Base-by-base conservation (phyloP, 1,140 invertebrate species). In the Lordiphosa collinella region DNA sequence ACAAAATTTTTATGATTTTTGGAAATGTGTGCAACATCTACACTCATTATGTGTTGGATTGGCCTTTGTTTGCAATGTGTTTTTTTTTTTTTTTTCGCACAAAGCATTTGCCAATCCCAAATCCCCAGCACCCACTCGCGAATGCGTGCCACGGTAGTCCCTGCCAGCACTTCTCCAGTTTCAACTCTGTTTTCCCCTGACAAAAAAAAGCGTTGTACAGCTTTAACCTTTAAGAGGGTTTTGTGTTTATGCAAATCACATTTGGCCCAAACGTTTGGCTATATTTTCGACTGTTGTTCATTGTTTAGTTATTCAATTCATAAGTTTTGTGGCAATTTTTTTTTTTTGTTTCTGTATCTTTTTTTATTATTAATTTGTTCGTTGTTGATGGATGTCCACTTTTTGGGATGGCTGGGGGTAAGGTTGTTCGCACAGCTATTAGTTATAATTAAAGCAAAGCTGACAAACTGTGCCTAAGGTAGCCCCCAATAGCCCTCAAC, bases 401-500 rank as follows among this genome's bases (percentile, higher is more conserved):
- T 13, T 43, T 31, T 6, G 11, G 4, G 13, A 38, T 44, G 18
- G 3, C 37, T 44, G 25, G 22, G 29, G 29, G 50, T 55, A 52
- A 73, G 74, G 40, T 40, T 74, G 55, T 65, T 52, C 51, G 59
- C 61, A 41, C 10, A 49, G 49, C 55, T 49, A 79, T 79, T 79
- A 80, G 74, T 80, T 75, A 79, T 80, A 80, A 80, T 74, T 80
- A 74, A 65, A 44, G 25, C 29, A 25, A 41, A 25, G 37, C 14
- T 8, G 52, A 14, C 68, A 53, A 18, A 58, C 58, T 65, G 43
- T 74, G 58, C 56, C 66, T 53, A 43, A 14, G 66, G 66, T 14
- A 9, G 31, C 32, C 46, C 6, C 6, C 5, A 12, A 12, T 29
- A 61, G 47, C 73, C 68, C 74, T 78, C 63, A 73, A 60, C 63